A percentile compares a stretch with the other conserved stretches of the same genome.
These are phyloP conservation scores for Rallus limicola DNA, from an alignment of 2,113 vertebrate species.

Conservation along the genomic window DNA sequence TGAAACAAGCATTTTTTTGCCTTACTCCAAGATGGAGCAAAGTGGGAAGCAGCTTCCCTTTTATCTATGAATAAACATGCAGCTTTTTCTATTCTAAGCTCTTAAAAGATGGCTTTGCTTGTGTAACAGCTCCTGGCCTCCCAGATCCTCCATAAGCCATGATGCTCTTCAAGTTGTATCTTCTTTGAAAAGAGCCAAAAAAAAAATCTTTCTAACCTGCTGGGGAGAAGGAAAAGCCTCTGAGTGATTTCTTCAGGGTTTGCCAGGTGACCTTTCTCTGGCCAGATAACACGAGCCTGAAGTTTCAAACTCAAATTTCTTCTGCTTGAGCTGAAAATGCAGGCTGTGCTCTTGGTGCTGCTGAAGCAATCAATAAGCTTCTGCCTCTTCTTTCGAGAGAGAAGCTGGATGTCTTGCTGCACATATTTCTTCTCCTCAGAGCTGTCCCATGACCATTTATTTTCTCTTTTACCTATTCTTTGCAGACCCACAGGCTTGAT, in stretches of 20 bases:
- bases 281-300: not conserved
- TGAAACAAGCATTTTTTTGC: slow-evolving; percentile 3
- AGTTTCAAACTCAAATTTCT: not conserved
- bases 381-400: not conserved
- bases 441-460: not conserved
- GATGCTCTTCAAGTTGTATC: not conserved
- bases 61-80: slow-evolving; percentile 44
- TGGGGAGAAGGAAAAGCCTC: not conserved
- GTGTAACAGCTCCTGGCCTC: slow-evolving; percentile 23
- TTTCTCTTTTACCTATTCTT: not conserved
- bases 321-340: not conserved
- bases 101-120: slow-evolving; percentile 14
- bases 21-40: not conserved
- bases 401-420: not conserved
- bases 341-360: not conserved
- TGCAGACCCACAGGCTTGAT: not conserved
- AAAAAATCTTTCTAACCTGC: not conserved
- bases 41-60: not conserved
- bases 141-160: slow-evolving; percentile 17
- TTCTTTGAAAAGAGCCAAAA: not conserved
- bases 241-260: not conserved
- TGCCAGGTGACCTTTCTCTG: not conserved
- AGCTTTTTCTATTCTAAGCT: slow-evolving; percentile 40
- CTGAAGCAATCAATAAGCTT: not conserved
- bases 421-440: not conserved